Percentiles rank a stretch among this genome's conserved stretches.
phyloP scores from a whole-genome alignment of 2,888 invertebrate species.

The Dermolepida albohirtum region DNA sequence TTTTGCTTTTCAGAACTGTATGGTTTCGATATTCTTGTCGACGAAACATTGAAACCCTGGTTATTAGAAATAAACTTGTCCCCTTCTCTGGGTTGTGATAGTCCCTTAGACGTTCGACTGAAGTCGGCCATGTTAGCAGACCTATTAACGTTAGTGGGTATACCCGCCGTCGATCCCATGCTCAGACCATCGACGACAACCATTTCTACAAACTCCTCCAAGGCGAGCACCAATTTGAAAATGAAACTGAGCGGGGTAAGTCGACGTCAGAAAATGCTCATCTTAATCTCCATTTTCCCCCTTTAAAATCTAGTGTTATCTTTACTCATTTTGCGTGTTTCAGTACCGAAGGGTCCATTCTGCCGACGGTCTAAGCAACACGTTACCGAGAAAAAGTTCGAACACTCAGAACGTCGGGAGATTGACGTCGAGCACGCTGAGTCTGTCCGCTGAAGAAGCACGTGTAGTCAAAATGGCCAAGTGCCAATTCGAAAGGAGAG shows the following conservation, averaged over 20 bases:
- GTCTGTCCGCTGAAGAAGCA: conserved; percentile 80
- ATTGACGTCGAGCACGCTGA: conserved; percentile 58
- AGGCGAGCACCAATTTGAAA: conserved; percentile 50
- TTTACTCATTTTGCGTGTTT: conserved; percentile 20
- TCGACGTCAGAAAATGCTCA: conserved; percentile 12
- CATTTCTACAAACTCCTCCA: conserved; percentile 43
- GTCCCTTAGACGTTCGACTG: conserved; percentile 91
- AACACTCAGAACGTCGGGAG: conserved; percentile 59
- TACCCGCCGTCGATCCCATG: conserved; percentile 81
- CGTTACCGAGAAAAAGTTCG: conserved; percentile 60
- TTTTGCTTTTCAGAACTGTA: conserved; percentile 85
- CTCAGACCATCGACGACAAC: conserved; percentile 63
- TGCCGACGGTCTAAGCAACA: conserved; percentile 72
- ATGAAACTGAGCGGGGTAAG: conserved; percentile 61
- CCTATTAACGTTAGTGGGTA: conserved; percentile 89
- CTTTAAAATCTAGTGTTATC: no score
- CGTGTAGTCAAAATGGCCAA: conserved; percentile 80
- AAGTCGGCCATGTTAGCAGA: conserved; percentile 93
- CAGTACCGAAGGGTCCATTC: conserved; percentile 81
- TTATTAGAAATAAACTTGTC: conserved; percentile 94
- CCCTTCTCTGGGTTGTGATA: conserved; percentile 91
- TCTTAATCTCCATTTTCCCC: neutral
- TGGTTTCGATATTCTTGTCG: conserved; percentile 95
- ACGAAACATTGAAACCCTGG: conserved; percentile 94
- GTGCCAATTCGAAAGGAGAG: conserved; percentile 84